Evolutionary conservation across 1,140 invertebrate genomes (phyloP), one percentile per base, ranked within the genome.

Genomic region (Lethrus apterus): DNA sequence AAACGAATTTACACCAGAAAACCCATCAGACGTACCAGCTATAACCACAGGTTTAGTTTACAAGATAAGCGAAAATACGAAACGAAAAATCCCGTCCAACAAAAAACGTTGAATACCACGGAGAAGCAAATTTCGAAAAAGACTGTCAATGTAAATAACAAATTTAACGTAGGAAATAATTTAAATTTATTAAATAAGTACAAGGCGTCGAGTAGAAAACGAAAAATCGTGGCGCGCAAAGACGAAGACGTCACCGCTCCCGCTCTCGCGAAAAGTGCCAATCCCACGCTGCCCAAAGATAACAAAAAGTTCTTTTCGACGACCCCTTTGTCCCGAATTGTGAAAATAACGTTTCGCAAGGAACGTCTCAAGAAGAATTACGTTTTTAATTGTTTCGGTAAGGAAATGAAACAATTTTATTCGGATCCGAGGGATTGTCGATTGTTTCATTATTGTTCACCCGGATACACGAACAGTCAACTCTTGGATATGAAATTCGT

Each of bases 401-500:
- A 70, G 52, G 62, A 74, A 41, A 62, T 75, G 51, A 70, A 78
- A 50, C 68, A 68, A 42, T 79, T 77, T 60, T 77, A 77, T 42
- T 69, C 72, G 1, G 76, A 79, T 54, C 60, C 64, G 17, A 67
- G 71, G 47, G 74, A 78, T 51, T 79, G 76, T 50, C 64, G 74
- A 38, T 54, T 78, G 19, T 79, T 79, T 44, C 77, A 79, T 52
- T 79, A 77, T 41, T 79, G 76, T 52, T 76, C 74, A 2, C 68
- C 69, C 15, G 77, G 76, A 2, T 79, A 76, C 51, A 71, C 69
- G 1, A 52, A 66, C 23, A 65, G 69, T 45, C 75, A 78, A 48
- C 65, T 78, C 15, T 59, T 79, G 11, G 75, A 78, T 52, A 73
- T 79, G 48, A 70, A 75, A 43, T 79, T 77, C 52, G 72, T 77